Conservation (phyloP, 2,888 invertebrate species). For the Alentia gelatinosa region DNA sequence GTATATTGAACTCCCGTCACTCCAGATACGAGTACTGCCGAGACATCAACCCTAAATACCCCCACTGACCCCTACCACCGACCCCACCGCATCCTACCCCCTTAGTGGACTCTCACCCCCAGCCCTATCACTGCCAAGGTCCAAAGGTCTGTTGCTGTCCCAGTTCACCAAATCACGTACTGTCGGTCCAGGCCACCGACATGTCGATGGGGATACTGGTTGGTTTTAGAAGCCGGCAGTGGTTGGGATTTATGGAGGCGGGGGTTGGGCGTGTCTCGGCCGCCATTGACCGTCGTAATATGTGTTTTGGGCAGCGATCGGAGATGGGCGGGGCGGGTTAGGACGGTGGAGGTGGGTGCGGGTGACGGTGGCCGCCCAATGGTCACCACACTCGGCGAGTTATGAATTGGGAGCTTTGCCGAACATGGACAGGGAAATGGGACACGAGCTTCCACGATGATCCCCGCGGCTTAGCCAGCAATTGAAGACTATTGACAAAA, state of each 20-base stretch:
- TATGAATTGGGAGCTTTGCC: slow-evolving; percentile 27
- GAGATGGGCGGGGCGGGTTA: not conserved
- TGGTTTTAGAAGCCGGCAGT: not conserved
- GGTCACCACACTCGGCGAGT: no score
- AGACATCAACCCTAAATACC: no score
- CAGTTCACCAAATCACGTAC: no score
- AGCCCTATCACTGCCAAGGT: no score
- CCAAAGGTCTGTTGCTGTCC: not conserved
- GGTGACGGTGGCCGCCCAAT: no score
- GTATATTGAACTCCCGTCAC: no score
- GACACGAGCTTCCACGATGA: not conserved
- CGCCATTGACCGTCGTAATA: slow-evolving; percentile 5
- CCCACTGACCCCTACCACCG: no score
- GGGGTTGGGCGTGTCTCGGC: not conserved
- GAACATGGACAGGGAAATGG: not conserved
- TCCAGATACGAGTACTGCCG: no score
- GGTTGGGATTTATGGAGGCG: slow-evolving; percentile 12
- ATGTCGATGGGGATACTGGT: not conserved
- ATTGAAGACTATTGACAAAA: slow-evolving; percentile 45
- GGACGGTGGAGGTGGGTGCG: no score
- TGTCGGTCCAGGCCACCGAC: not conserved
- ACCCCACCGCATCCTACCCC: no score
- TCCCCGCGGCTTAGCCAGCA: not conserved
- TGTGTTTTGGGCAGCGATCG: not conserved
- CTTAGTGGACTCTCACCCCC: no score